Conservation (phyloP, 2,797 vertebrate genomes). For the Pseudochirops corinnae region DNA sequence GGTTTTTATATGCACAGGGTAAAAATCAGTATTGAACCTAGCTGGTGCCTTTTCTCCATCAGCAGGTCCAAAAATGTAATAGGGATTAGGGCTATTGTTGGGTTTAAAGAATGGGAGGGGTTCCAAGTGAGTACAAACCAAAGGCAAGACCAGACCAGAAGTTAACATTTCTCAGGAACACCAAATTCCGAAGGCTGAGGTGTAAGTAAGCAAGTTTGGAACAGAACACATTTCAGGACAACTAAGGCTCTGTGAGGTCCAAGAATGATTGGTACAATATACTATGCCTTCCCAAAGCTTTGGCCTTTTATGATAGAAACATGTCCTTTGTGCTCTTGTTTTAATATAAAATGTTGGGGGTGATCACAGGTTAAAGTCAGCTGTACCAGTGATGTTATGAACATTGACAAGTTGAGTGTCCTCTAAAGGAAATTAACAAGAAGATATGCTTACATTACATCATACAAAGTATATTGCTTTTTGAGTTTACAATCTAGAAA, state of each 20-base stretch:
- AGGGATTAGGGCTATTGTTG: neutral
- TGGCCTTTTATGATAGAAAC: neutral
- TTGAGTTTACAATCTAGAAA: neutral
- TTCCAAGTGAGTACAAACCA: neutral
- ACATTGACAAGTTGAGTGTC: neutral
- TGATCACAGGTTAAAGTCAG: neutral
- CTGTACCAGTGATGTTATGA: neutral
- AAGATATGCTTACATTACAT: neutral
- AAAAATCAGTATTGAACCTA: accelerated
- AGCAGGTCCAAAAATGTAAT: neutral
- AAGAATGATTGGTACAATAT: neutral
- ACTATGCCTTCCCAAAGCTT: neutral
- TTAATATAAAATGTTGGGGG: neutral
- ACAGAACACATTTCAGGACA: neutral
- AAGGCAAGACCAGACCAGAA: neutral
- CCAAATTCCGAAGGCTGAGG: neutral
- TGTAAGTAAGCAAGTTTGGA: neutral
- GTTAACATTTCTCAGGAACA: neutral
- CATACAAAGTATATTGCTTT: neutral
- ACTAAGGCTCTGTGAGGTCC: neutral
- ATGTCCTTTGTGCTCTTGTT: neutral
- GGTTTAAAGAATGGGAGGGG: neutral
- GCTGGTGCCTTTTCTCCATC: neutral
- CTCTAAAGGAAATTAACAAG: neutral
- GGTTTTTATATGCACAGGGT: neutral